These are phyloP conservation scores for Electrophaes corylata DNA, from an alignment of 2,888 invertebrate genomes.

Conservation along the genomic window DNA sequence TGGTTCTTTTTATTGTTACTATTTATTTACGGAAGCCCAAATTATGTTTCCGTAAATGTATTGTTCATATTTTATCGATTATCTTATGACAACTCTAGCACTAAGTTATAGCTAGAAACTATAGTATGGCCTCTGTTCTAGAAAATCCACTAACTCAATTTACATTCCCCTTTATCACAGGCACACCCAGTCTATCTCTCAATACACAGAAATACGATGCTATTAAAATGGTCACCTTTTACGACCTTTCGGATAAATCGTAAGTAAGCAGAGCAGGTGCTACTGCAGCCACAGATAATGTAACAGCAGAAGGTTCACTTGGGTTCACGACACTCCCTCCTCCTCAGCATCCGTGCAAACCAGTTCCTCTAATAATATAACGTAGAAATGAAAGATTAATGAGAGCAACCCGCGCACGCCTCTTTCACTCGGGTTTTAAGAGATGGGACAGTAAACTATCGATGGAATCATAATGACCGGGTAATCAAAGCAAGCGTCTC, in stretches of 20 bases:
- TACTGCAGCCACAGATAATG: constrained; percentile 54
- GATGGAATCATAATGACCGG: neutral
- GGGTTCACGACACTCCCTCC: constrained; percentile 72
- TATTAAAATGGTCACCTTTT: constrained; percentile 56
- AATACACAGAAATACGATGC: constrained; percentile 49
- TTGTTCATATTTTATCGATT: no score
- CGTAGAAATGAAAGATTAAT: constrained; percentile 84
- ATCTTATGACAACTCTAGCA: no score
- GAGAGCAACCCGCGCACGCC: constrained; percentile 83
- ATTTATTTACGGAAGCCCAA: no score
- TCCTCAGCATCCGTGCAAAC: constrained; percentile 81
- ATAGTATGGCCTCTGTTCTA: neutral
- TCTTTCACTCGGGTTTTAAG: constrained; percentile 73
- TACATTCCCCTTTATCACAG: constrained; percentile 20
- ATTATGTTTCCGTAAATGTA: no score
- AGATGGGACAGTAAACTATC: constrained; percentile 40
- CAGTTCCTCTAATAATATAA: constrained; percentile 84
- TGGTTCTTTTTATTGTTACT: no score
- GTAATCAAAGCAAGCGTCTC: no score
- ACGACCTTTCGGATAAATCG: constrained; percentile 48
- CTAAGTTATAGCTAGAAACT: neutral
- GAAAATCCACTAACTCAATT: constrained; percentile 1
- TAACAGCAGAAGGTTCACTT: constrained; percentile 65
- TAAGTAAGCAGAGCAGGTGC: constrained; percentile 66
- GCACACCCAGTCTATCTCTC: constrained; percentile 38